phyloP scores from a whole-genome alignment of 2,888 invertebrate genomes.

The Aricia artaxerxes region DNA sequence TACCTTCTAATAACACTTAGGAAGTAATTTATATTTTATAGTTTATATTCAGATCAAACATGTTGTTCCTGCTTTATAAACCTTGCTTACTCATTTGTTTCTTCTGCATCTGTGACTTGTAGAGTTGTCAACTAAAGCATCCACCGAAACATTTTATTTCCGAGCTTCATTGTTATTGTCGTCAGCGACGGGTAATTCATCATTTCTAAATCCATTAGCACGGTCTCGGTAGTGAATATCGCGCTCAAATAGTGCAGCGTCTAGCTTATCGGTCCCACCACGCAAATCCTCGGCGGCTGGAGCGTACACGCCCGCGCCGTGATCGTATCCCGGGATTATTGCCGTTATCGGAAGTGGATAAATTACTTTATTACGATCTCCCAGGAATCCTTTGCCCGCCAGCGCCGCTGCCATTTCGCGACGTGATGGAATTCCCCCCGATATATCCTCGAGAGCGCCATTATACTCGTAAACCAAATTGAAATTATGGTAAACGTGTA shows the following conservation, averaged over 20 bases:
- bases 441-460: conserved; percentile 60
- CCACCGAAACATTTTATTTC: not conserved
- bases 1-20: not conserved
- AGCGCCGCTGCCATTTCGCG: conserved; percentile 60
- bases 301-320: conserved; percentile 34
- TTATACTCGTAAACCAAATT: conserved; percentile 48
- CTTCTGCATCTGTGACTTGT: not conserved
- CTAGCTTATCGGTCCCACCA: conserved; percentile 46
- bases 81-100: not conserved
- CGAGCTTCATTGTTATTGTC: not conserved
- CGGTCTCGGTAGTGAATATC: conserved; percentile 38
- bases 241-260: conserved; percentile 27
- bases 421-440: conserved; percentile 61
- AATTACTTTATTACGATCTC: conserved; percentile 74
- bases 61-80: not conserved
- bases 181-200: conserved; percentile 34
- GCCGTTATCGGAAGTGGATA: conserved; percentile 74
- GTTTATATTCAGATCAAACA: not conserved
- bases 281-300: conserved; percentile 43
- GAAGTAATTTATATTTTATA: not conserved
- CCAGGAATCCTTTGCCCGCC: conserved; percentile 56
- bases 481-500: conserved; percentile 51
- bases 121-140: not conserved
- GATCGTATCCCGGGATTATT: conserved; percentile 63
- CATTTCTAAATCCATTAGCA: conserved; percentile 40